Base-by-base conservation (phyloP, 2,888 invertebrate species). In the Noctua janthina region DNA sequence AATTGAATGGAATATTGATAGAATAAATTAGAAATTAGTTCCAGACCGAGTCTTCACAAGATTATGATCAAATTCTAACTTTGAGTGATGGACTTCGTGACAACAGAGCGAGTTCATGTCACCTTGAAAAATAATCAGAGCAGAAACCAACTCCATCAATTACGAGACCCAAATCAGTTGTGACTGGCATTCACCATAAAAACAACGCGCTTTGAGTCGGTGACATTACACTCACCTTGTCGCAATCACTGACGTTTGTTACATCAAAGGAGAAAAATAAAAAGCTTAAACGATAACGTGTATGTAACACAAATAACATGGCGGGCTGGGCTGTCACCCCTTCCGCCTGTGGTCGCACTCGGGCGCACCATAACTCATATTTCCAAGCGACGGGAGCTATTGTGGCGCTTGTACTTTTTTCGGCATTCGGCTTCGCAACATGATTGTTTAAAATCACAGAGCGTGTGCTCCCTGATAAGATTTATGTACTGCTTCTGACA, bases 401-500 rank as follows among this genome's bases (percentile, higher is more conserved):
- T 94, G 94, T 94, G 88, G 89, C 86, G 88, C 87, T 83, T 93
- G 92, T 93, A 92, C 93, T 92, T 93, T 93, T 93, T 93, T 91
- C 90, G 89, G 88, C 87, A 89, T 90, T 89, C 86, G 88, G 83
- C 91, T 89, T 90, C 90, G 89, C 88, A 91, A 91, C 94, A 93
- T 94, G 95, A 95, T 95, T 95, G 95, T 95, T 95, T 94, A 94
- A 95, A 95, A 94, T 94, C 95, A 93, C 93, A 90, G 91, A 91
- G 93, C 95, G 95, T 94, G 93, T 93, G 92, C 92, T 87, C 90
- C 89, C 92, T 95, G 95, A 96, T 95, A 94, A 94, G 94, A 95
- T 95, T 95, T 95, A 95, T 95, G 92, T 93, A 93, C 94, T 96
- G 96, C 88, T 92, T 89, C 93, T 95, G 96, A 96, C 96, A 96